Evolutionary conservation across 1,140 invertebrate species (phyloP).

Genomic region (Conus ventricosus): DNA sequence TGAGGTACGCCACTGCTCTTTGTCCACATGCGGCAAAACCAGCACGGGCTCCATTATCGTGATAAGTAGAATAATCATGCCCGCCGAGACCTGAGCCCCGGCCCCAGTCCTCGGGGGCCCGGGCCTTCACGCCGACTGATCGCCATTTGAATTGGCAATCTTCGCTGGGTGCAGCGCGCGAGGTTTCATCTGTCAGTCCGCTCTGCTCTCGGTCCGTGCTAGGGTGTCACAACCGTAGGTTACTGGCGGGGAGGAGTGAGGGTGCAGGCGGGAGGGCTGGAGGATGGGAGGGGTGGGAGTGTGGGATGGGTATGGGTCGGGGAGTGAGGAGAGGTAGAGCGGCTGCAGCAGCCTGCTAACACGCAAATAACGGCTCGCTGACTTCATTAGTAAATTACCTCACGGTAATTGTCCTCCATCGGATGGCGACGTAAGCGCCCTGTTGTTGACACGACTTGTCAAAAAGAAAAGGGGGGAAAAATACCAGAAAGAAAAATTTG

Average conservation of each 20-base stretch:
- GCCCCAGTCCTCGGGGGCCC: not conserved
- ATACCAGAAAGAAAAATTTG: no score
- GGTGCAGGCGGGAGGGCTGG: not conserved
- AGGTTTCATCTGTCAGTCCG: not conserved
- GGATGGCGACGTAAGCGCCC: not conserved
- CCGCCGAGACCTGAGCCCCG: not conserved
- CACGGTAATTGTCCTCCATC: not conserved
- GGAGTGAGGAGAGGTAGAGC: not conserved
- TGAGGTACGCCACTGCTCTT: not conserved
- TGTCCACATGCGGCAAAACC: not conserved
- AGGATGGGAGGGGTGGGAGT: no score
- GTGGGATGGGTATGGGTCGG: no score
- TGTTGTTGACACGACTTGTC: not conserved
- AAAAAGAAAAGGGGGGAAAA: no score
- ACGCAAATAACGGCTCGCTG: not conserved
- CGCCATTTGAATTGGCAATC: not conserved
- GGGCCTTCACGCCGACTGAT: not conserved
- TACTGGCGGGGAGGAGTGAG: not conserved
- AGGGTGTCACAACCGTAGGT: not conserved
- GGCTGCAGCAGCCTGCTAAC: not conserved
- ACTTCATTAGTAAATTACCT: slow-evolving; percentile 11
- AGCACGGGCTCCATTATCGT: not conserved
- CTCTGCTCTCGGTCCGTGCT: not conserved
- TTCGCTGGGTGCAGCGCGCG: not conserved
- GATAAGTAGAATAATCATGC: not conserved